These are phyloP conservation scores for Diuraphis noxia DNA, from an alignment of 1,140 invertebrate genomes.

Conservation along the genomic window DNA sequence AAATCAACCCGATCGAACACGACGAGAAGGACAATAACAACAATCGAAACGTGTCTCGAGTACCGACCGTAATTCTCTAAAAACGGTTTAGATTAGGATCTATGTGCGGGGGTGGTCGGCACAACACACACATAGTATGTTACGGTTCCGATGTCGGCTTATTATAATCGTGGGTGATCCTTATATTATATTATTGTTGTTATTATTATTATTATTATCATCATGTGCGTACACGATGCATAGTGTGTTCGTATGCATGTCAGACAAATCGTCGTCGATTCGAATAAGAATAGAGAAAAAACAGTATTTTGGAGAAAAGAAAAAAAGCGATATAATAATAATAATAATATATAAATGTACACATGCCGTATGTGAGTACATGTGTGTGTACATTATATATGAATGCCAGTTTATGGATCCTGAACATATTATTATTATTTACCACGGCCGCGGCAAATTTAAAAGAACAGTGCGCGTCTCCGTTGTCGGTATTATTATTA, in stretches of 20 bases:
- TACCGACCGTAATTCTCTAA: constrained; percentile 25
- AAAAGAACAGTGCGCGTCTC: not conserved
- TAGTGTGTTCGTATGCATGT: constrained; percentile 13
- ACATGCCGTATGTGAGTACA: not conserved
- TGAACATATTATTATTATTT: constrained; percentile 21
- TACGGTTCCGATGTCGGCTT: not conserved
- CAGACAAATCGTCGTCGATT: constrained; percentile 31
- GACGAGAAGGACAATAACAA: constrained; percentile 35
- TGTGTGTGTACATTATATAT: not conserved
- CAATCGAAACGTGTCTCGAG: constrained; percentile 46
- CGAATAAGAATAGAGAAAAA: not conserved
- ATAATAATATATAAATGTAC: not conserved
- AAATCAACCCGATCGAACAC: constrained; percentile 49
- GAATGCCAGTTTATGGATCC: constrained; percentile 28
- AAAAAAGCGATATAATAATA: constrained; percentile 17
- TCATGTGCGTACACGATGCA: not conserved
- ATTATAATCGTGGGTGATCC: constrained; percentile 48
- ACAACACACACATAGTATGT: not conserved
- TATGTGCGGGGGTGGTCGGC: constrained; percentile 28
- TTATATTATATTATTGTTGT: not conserved
- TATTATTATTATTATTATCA: not conserved
- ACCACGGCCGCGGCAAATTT: not conserved
- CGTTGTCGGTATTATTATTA: not conserved
- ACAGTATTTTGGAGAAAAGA: constrained; percentile 2
- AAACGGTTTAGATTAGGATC: constrained; percentile 52